Conservation (phyloP, 92 coral and sea anemone genomes). For the Scolanthus callimorphus region DNA sequence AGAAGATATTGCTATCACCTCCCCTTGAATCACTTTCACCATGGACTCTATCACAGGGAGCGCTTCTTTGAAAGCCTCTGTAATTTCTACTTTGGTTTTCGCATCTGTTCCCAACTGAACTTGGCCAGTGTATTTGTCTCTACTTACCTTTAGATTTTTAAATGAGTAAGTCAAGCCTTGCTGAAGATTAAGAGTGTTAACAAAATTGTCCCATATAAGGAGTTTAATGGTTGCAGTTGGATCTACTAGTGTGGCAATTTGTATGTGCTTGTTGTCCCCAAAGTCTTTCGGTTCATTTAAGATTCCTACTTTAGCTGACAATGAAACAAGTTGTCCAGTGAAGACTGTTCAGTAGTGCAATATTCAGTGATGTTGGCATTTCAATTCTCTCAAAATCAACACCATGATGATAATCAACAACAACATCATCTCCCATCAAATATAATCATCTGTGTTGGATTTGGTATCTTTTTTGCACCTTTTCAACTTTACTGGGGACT, state of each 20-base stretch:
- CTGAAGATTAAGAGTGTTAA: too few relatives aligned
- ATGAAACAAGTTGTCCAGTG: not conserved
- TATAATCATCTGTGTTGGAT: not conserved
- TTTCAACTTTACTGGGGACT: not conserved
- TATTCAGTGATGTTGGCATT: not conserved
- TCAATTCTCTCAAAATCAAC: not conserved
- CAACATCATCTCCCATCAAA: not conserved
- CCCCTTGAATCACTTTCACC: not conserved
- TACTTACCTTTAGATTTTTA: too few relatives aligned
- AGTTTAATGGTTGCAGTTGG: too few relatives aligned
- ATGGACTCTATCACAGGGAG: not conserved
- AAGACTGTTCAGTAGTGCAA: not conserved
- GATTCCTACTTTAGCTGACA: not conserved
- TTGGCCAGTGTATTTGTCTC: not conserved
- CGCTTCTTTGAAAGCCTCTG: not conserved
- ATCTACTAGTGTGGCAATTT: too few relatives aligned
- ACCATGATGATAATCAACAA: not conserved
- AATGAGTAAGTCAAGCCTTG: too few relatives aligned
- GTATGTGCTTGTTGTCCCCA: too few relatives aligned
- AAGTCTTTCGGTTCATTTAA: not conserved
- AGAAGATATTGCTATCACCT: not conserved
- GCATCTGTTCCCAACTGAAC: not conserved
- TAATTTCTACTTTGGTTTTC: not conserved
- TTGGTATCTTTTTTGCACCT: not conserved
- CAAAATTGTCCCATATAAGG: too few relatives aligned